Percentiles rank a stretch among this genome's conserved stretches.
Conservation (phyloP, 2,113 vertebrate species). For the Serilophus lunatus region DNA sequence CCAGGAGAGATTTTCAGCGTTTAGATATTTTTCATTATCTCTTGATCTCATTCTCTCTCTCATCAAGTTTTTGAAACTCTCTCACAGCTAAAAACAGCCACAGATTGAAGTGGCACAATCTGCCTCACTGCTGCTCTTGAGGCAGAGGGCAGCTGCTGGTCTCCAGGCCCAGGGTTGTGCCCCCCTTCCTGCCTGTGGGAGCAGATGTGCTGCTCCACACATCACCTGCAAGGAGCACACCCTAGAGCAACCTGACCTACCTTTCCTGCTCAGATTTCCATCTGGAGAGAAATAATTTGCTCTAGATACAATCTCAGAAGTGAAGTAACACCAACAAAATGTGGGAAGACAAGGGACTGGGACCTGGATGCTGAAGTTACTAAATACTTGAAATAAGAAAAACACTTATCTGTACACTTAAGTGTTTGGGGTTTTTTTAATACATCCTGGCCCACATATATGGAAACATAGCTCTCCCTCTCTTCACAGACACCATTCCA, state of each 20-base stretch:
- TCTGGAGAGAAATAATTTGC: not conserved
- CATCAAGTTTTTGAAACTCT: not conserved
- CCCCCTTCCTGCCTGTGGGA: accelerated
- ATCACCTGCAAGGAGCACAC: not conserved
- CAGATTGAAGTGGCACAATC: not conserved
- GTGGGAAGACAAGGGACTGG: not conserved
- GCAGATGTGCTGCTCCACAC: not conserved
- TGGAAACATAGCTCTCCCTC: not conserved
- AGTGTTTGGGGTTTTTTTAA: not conserved
- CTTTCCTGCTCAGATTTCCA: not conserved
- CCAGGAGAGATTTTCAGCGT: not conserved
- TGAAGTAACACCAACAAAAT: not conserved
- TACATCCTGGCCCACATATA: not conserved
- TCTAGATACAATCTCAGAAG: not conserved
- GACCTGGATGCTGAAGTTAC: not conserved
- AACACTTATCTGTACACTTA: not conserved
- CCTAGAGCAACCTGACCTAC: not conserved
- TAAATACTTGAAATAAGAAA: not conserved
- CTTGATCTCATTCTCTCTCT: not conserved
- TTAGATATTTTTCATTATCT: not conserved
- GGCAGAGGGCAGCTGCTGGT: not conserved
- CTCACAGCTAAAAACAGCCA: not conserved
- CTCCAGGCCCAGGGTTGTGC: not conserved
- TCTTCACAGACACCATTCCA: not conserved
- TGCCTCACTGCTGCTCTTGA: not conserved